phyloP scores from a whole-genome alignment of 2,888 invertebrate genomes.

The Eudasyphora cyanicolor region DNA sequence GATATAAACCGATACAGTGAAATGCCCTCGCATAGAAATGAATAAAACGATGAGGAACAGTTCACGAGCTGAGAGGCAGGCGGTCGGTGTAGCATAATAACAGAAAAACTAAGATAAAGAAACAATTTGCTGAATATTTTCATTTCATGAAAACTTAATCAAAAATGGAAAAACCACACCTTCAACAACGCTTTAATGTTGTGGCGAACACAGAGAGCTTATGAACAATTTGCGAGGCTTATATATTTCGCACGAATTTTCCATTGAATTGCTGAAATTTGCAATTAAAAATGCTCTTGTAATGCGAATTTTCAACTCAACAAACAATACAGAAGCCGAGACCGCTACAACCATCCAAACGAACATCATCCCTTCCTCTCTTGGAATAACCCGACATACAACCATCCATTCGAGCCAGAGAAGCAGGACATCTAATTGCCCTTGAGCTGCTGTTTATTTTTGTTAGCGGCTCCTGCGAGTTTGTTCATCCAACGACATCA shows the following conservation, averaged over 20 bases:
- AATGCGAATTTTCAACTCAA: neutral
- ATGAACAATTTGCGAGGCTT: neutral
- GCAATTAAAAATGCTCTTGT: conserved; percentile 32
- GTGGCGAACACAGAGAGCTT: neutral
- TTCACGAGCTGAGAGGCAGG: neutral
- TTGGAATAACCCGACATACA: neutral
- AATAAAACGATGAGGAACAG: neutral
- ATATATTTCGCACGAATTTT: neutral
- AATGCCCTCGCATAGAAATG: neutral
- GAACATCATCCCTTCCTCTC: neutral
- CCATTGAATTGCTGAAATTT: neutral
- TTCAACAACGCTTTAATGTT: neutral
- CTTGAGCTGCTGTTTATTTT: conserved; percentile 40
- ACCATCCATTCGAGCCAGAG: neutral
- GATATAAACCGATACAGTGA: no score
- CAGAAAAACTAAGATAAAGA: neutral
- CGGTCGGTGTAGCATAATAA: no score
- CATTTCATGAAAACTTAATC: neutral
- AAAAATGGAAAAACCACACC: neutral
- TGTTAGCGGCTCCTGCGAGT: neutral
- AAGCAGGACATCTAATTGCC: conserved; percentile 39
- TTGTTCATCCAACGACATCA: neutral
- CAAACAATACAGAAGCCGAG: no score
- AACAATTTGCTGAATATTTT: neutral
- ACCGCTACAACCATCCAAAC: neutral